A percentile compares a stretch with the other conserved stretches of the same genome.
phyloP scores from a whole-genome alignment of 2,113 vertebrate genomes.

The Columbina picui region DNA sequence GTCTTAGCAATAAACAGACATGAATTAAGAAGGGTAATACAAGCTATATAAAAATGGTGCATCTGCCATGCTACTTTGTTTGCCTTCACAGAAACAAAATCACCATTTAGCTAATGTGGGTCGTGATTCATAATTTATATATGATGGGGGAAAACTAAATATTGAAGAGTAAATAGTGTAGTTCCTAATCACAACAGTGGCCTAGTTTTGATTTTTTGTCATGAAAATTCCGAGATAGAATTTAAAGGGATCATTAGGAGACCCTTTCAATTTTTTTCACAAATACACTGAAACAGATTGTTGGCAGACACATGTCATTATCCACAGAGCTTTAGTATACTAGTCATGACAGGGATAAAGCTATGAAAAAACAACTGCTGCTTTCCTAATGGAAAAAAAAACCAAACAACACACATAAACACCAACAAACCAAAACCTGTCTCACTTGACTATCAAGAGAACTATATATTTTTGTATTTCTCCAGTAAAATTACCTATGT shows the following conservation, averaged over 20 bases:
- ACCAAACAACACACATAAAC: too few species aligned
- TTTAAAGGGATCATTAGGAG: background rate
- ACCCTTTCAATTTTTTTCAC: background rate
- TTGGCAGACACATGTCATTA: background rate
- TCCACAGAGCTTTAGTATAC: background rate
- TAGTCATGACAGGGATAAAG: background rate
- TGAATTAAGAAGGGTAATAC: constrained; percentile 56
- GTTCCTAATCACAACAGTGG: background rate
- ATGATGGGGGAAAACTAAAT: background rate
- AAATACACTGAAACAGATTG: background rate
- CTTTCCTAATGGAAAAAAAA: background rate
- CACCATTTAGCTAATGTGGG: background rate
- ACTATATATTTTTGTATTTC: background rate
- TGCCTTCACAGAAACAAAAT: background rate
- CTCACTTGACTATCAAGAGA: background rate
- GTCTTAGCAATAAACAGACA: constrained; percentile 58
- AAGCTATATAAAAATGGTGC: constrained; percentile 45
- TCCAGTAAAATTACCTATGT: background rate
- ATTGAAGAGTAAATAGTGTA: background rate
- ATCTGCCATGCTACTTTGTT: background rate
- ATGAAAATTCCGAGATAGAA: background rate
- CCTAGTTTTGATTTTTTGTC: background rate
- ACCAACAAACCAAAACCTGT: background rate
- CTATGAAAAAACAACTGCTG: background rate
- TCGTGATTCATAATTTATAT: background rate